Evolutionary conservation across 2,113 vertebrate species (phyloP).

Genomic region (Pollachius pollachius): DNA sequence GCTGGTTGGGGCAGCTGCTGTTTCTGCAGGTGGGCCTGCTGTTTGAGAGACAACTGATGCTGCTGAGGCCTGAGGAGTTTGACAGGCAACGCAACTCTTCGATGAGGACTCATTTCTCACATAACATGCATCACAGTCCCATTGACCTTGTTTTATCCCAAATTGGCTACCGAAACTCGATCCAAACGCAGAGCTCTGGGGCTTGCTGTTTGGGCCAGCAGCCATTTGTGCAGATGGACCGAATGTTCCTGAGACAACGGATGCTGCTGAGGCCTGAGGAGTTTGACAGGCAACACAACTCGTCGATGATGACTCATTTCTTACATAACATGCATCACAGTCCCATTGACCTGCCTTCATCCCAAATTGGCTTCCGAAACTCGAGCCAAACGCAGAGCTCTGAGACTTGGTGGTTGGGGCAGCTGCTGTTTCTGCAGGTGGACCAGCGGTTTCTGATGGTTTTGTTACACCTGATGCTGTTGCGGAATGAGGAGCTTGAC

Average conservation of each 20-base stretch:
- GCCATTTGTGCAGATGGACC: neutral
- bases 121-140: constrained; percentile 77
- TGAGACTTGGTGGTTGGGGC: constrained; percentile 5
- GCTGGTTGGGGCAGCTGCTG: constrained; percentile 8
- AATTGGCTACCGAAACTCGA: constrained; percentile 62
- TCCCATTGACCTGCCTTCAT: constrained; percentile 76
- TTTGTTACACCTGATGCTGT: constrained; percentile 16
- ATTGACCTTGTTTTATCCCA: constrained; percentile 69
- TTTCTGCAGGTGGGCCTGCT: neutral
- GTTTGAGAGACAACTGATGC: constrained; percentile 15
- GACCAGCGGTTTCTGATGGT: neutral
- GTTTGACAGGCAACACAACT: constrained; percentile 75
- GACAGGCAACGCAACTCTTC: constrained; percentile 76
- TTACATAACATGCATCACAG: constrained; percentile 72
- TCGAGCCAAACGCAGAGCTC: constrained; percentile 7
- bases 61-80: constrained; percentile 34
- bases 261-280: constrained; percentile 34
- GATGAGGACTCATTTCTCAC: constrained; percentile 69
- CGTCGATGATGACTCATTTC: constrained; percentile 70
- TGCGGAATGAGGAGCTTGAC: constrained; percentile 55
- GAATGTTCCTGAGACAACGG: neutral
- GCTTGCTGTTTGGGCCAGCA: constrained; percentile 14
- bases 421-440: neutral
- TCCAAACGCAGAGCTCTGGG: constrained; percentile 1
- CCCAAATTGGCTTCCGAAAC: constrained; percentile 63